These are phyloP conservation scores for Cyrtodaria siliqua DNA, from an alignment of 2,888 invertebrate genomes.

Conservation along the genomic window DNA sequence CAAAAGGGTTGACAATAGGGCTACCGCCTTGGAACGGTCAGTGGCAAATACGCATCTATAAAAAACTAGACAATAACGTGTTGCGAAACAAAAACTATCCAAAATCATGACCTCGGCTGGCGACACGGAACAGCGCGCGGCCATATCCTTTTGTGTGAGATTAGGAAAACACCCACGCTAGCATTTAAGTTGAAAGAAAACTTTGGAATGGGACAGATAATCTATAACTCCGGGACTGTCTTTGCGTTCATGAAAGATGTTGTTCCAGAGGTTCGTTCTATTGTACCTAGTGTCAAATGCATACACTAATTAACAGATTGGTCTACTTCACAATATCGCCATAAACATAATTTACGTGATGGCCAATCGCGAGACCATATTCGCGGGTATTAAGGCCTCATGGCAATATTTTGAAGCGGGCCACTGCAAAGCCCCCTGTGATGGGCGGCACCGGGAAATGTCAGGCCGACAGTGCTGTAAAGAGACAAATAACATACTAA, in stretches of 20 bases:
- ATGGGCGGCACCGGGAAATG: neutral
- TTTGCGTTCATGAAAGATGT: slow-evolving; percentile 7
- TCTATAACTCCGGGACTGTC: slow-evolving; percentile 1
- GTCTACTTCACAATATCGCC: slow-evolving; percentile 8
- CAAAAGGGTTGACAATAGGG: too few relatives aligned
- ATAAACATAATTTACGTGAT: neutral
- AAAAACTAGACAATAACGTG: too few relatives aligned
- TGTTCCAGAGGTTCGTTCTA: neutral
- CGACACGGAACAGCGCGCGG: too few relatives aligned
- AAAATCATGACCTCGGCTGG: too few relatives aligned
- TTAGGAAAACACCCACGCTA: too few relatives aligned
- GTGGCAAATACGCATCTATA: too few relatives aligned
- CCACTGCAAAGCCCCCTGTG: neutral
- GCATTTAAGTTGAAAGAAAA: too few relatives aligned
- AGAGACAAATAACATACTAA: neutral
- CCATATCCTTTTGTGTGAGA: too few relatives aligned
- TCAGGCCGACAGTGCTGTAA: neutral
- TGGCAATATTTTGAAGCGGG: neutral
- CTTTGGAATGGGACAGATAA: too few relatives aligned
- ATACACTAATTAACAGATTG: slow-evolving; percentile 15
- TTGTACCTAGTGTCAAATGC: neutral
- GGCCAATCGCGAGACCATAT: neutral
- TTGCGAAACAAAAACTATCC: too few relatives aligned
- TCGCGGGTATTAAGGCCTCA: neutral
- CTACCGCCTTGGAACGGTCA: too few relatives aligned